Evolutionary conservation across 1,140 invertebrate genomes (phyloP), one percentile per base, ranked within the genome.

Genomic region (Palaemon carinicauda): DNA sequence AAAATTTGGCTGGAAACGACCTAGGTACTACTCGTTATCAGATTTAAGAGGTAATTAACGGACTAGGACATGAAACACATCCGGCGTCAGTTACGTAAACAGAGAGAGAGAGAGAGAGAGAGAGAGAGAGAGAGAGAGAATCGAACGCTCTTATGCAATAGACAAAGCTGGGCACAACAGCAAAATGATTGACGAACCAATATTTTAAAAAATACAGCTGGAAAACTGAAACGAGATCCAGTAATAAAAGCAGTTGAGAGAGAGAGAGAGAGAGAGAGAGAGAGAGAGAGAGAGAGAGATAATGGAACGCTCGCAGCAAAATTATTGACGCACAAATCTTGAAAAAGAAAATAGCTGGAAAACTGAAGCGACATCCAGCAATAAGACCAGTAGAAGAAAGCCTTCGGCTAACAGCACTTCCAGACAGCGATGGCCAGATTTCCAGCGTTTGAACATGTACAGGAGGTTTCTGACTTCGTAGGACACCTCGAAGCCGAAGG

Each of bases 401-500:
- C 5, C 73, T 79, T n/a, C 24, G n/a, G n/a, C 84, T 89, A 89
- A 65, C 89, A 89, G 52, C 96, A 97, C 92, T 98, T 98, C 97
- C 97, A 99, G 75, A 97, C 94, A 90, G 96, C 94, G 89, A 97
- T 95, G 14, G 96, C 97, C 86, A 96, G 92, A 91, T 97, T 98
- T 82, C 97, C 97, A 74, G 95, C 96, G 90, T 97, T n/a, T 97
- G 92, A 96, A 98, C 94, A 98, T 95, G 91, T 98, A 97, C 65
- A 98, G 92, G 84, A 98, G 93, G 89, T 96, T 96, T 90, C 96
- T 96, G 56, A 95, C 94, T 92, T 98, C 96, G 91, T 97, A 96
- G 0, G 96, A 97, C 80, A 98, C 94, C 91, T 97, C 96, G 92
- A 97, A 97, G n/a, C 96, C 97, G 91, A 95, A 98, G 21, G 96